A percentile compares a stretch with the other conserved stretches of the same genome.
phyloP scores from a whole-genome alignment of 2,888 invertebrate genomes.

The Gortyna flavago region DNA sequence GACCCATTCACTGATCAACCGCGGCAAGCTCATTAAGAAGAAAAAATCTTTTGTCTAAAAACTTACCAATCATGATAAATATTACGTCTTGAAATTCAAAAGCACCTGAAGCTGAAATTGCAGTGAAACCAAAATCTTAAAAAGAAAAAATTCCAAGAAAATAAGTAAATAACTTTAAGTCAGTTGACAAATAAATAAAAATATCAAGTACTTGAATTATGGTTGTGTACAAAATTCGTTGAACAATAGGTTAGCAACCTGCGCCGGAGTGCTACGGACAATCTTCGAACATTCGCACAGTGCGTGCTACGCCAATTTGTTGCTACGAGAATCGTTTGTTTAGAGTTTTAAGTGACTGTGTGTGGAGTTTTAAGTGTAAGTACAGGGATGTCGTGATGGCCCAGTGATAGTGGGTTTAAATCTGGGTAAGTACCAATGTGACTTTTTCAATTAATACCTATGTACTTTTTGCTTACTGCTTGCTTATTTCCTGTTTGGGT shows the following conservation, averaged over 20 bases:
- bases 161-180: no score
- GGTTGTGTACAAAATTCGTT: conserved; percentile 4
- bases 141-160: not conserved
- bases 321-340: conserved; percentile 19
- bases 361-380: not conserved
- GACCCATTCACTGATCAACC: no score
- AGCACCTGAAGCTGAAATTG: not conserved
- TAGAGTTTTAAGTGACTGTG: not conserved
- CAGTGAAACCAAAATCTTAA: not conserved
- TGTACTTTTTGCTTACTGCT: not conserved
- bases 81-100: not conserved
- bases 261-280: not conserved
- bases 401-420: not conserved
- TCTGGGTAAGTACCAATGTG: not conserved
- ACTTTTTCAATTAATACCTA: not conserved
- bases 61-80: not conserved
- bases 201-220: not conserved
- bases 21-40: not conserved
- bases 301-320: conserved; percentile 38
- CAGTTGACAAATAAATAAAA: conserved; percentile 1
- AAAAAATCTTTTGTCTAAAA: not conserved
- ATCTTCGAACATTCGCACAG: conserved; percentile 32
- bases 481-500: no score
- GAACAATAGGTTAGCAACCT: conserved; percentile 37
- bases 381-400: no score